Conservation (phyloP, 2,888 invertebrate species). For the Trissolcus brochymenae region DNA sequence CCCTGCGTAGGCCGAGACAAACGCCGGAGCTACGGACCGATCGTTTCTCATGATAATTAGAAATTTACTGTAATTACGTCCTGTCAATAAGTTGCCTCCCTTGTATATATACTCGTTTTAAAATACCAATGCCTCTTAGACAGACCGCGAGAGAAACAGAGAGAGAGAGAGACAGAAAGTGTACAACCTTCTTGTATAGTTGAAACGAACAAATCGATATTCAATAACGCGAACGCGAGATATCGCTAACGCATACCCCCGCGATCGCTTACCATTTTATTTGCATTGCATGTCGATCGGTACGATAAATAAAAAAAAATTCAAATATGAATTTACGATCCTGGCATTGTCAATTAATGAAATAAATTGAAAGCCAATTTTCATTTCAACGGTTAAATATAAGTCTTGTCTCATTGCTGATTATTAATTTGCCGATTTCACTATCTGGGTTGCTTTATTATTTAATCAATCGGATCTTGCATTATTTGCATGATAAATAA, state of each 20-base stretch:
- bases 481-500: conserved; percentile 3
- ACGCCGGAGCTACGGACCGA: conserved; percentile 40
- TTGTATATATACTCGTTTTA: conserved; percentile 33
- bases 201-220: conserved; percentile 46
- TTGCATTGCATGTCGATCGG: conserved; percentile 50
- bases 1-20: conserved; percentile 43
- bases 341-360: conserved; percentile 36
- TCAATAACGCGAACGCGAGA: conserved; percentile 39
- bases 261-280: conserved; percentile 44
- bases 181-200: conserved; percentile 14
- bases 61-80: conserved; percentile 63
- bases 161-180: too few relatives aligned
- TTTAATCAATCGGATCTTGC: neutral
- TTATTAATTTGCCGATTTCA: neutral
- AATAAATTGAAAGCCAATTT: conserved; percentile 39
- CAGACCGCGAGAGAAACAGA: conserved; percentile 9
- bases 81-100: conserved; percentile 58
- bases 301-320: conserved; percentile 36
- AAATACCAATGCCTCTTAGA: conserved; percentile 41
- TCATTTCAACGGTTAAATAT: conserved; percentile 6
- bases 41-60: conserved; percentile 62
- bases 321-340: conserved; percentile 44
- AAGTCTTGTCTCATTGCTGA: neutral
- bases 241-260: conserved; percentile 40
- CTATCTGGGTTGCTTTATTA: too few relatives aligned